phyloP scores from a whole-genome alignment of 2,797 vertebrate species.

The Parauchenoglanis ngamensis region DNA sequence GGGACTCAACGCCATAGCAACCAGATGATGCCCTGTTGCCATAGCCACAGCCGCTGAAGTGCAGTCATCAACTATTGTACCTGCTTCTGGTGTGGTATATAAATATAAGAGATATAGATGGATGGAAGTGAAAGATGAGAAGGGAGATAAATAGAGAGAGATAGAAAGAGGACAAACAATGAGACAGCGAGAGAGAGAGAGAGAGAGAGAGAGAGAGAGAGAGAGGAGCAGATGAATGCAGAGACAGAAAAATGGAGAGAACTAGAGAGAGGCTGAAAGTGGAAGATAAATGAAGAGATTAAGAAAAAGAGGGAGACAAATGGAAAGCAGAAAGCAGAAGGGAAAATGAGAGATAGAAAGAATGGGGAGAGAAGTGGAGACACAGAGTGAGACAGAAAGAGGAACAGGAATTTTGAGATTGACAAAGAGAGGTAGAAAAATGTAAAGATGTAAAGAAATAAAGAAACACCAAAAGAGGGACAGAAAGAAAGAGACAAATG shows the following conservation, averaged over 20 bases:
- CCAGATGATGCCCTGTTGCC: constrained; percentile 65
- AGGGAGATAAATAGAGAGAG: constrained; percentile 21
- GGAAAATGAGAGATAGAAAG: neutral
- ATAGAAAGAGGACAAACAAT: neutral
- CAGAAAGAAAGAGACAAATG: neutral
- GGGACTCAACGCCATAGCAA: constrained; percentile 36
- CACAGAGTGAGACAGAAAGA: neutral
- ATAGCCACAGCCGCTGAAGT: constrained; percentile 74
- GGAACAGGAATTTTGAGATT: neutral
- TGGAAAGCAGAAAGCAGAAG: neutral
- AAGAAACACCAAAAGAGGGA: neutral
- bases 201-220: constrained; percentile 33
- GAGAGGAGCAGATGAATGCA: neutral
- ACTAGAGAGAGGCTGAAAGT: constrained; percentile 13
- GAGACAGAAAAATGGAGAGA: neutral
- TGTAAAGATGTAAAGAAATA: neutral
- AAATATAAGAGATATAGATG: neutral
- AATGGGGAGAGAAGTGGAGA: neutral
- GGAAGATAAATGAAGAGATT: neutral
- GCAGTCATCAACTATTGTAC: constrained; percentile 63
- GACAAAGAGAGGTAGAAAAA: constrained; percentile 35
- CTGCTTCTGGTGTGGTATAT: constrained; percentile 61
- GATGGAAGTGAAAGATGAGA: neutral
- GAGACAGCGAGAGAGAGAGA: constrained; percentile 4
- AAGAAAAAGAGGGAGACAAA: constrained; percentile 10